Evolutionary conservation across 2,113 vertebrate species (phyloP).

Genomic region (Embiotoca jacksoni): DNA sequence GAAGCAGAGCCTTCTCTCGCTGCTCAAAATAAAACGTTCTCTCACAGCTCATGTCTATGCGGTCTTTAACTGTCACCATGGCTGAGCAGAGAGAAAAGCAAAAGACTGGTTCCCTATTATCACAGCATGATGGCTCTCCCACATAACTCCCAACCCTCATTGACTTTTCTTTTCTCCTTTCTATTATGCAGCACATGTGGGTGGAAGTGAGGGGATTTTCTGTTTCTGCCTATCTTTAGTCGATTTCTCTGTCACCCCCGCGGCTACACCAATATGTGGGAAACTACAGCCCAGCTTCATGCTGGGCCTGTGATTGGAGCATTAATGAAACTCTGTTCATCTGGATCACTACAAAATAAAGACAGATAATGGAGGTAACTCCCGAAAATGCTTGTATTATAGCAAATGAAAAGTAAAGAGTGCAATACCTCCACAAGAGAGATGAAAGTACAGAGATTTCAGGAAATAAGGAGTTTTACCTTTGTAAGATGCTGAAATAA

Average conservation of each 20-base stretch:
- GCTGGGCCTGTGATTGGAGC: conserved; percentile 11
- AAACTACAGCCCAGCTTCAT: conserved; percentile 15
- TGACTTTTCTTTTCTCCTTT: conserved; percentile 29
- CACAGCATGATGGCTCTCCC: conserved; percentile 58
- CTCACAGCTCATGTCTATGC: conserved; percentile 15
- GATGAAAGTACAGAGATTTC: no score
- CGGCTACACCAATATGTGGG: conserved; percentile 5
- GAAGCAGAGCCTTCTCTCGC: conserved; percentile 3
- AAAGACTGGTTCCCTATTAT: conserved; percentile 52
- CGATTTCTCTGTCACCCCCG: conserved; percentile 23
- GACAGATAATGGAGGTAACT: not conserved
- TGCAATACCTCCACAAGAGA: no score
- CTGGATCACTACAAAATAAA: not conserved
- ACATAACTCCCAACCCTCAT: conserved; percentile 36
- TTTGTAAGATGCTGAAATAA: not conserved
- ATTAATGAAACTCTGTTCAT: not conserved
- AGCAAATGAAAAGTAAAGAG: not conserved
- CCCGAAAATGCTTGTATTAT: not conserved
- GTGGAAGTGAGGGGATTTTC: conserved; percentile 57
- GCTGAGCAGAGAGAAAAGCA: conserved; percentile 39
- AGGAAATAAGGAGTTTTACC: no score
- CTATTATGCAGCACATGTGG: conserved; percentile 56
- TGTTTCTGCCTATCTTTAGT: conserved; percentile 45
- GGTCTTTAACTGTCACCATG: conserved; percentile 9
- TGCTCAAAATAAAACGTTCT: conserved; percentile 34